Conservation (phyloP, 2,797 vertebrate species). For the Sebastes trivittatus region DNA sequence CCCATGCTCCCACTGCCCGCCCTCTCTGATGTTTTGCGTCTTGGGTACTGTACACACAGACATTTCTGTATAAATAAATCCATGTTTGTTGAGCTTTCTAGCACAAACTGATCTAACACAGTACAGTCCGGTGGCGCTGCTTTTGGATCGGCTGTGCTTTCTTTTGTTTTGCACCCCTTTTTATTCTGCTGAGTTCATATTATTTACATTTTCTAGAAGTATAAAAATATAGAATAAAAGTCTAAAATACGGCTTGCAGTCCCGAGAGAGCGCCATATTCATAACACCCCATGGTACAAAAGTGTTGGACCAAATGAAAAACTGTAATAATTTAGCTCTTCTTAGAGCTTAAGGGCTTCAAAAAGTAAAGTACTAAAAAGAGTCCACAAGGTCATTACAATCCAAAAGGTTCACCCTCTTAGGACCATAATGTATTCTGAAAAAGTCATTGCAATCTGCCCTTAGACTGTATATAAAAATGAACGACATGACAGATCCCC, state of each 20-base stretch:
- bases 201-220: neutral
- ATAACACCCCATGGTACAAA: neutral
- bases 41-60: slow-evolving; percentile 56
- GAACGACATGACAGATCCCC: no score
- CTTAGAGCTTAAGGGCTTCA: neutral
- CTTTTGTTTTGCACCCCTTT: neutral
- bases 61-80: slow-evolving; percentile 65
- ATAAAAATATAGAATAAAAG: neutral
- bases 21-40: slow-evolving; percentile 38
- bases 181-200: neutral
- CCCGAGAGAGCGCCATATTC: no score
- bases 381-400: neutral
- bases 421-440: neutral
- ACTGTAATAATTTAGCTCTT: neutral
- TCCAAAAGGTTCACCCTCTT: neutral
- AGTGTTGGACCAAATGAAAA: neutral
- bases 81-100: slow-evolving; percentile 39
- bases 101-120: slow-evolving; percentile 20
- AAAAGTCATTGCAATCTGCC: neutral
- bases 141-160: neutral
- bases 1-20: slow-evolving; percentile 44
- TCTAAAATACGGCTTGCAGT: no score
- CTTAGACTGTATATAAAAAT: neutral
- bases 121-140: neutral
- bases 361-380: neutral